Percentiles rank a stretch among this genome's conserved stretches.
phyloP scores from a whole-genome alignment of 2,113 vertebrate genomes.

The Stictonetta naevosa region DNA sequence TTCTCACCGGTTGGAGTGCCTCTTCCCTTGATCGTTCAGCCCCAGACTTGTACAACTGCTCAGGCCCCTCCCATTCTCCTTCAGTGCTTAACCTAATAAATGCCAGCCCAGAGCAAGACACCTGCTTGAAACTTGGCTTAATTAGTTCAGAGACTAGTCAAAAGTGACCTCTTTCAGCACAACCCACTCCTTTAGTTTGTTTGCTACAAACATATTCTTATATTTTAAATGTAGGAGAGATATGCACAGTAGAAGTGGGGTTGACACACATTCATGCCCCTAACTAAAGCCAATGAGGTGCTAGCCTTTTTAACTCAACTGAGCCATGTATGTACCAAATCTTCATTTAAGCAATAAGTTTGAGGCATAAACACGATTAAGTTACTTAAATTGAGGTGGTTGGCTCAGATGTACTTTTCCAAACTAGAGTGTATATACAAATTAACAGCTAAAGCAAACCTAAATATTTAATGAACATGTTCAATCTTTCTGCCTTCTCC shows the following conservation, averaged over 20 bases:
- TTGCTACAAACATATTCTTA: neutral
- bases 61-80: slow-evolving; percentile 36
- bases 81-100: slow-evolving; percentile 53
- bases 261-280: neutral
- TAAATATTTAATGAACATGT: neutral
- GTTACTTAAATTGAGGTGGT: neutral
- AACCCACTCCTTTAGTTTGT: neutral
- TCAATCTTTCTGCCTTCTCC: neutral
- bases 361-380: neutral
- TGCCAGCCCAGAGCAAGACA: slow-evolving; percentile 3
- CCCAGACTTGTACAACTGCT: neutral
- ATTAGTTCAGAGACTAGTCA: neutral
- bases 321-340: neutral
- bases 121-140: neutral
- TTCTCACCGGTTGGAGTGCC: slow-evolving; percentile 18
- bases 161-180: neutral
- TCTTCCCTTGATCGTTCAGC: slow-evolving; percentile 31
- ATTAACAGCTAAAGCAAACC: neutral
- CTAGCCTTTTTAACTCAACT: neutral
- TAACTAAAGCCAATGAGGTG: neutral
- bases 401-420: neutral
- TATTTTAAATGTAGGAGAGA: neutral
- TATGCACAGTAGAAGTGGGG: rapidly evolving
- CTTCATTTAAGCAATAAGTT: neutral
- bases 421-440: neutral